Percentiles rank a stretch among this genome's conserved stretches.
Conservation (phyloP, 2,113 vertebrate species). For the Oreamnos americanus region DNA sequence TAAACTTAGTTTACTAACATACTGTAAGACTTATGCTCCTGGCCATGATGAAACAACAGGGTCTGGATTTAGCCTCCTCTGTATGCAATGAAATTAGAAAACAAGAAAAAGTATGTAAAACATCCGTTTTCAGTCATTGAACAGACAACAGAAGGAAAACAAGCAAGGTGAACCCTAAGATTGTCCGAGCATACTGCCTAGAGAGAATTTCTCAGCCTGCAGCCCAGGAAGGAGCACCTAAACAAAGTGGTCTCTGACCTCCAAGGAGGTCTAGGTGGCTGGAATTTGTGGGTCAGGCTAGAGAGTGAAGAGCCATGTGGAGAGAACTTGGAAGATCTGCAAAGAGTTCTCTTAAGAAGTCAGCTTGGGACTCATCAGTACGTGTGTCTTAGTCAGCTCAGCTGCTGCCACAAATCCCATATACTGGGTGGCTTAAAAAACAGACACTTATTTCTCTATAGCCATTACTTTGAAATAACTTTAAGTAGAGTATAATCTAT, state of each 20-base stretch:
- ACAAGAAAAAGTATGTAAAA: neutral
- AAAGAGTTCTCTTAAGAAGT: neutral
- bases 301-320: neutral
- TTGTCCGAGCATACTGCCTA: neutral
- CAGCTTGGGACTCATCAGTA: neutral
- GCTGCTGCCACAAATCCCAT: neutral
- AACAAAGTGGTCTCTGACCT: too few species aligned
- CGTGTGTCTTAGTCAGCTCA: neutral
- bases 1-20: neutral
- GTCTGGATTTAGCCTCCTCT: neutral
- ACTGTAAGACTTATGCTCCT: neutral
- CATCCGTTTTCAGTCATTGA: neutral
- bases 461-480: neutral
- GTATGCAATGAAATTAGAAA: neutral
- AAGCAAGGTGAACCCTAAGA: neutral
- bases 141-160: neutral
- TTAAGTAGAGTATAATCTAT: neutral
- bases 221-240: neutral
- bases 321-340: neutral
- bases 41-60: neutral
- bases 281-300: neutral
- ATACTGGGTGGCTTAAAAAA: neutral
- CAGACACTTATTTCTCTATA: neutral
- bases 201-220: neutral
- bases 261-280: neutral